Base-by-base conservation (phyloP, 1,140 invertebrate genomes). In the Hypothenemus hampei region DNA sequence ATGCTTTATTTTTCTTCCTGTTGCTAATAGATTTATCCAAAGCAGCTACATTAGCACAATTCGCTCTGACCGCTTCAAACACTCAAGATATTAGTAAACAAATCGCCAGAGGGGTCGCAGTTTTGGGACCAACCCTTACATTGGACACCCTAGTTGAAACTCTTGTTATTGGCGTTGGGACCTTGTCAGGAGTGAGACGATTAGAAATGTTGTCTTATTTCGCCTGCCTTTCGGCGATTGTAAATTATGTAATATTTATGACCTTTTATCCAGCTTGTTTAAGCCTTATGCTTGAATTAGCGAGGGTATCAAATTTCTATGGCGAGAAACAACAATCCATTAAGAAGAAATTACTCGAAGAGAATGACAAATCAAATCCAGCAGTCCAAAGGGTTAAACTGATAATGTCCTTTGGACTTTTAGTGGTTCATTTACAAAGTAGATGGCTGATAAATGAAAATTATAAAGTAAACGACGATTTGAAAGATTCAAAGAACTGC, bases 381-480 rank as follows among this genome's bases (percentile, higher is more conserved):
- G 91, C 96, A 7, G 84, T 93, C 16, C 91, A 97, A 71, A 78
- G 91, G 54, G 90, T 97, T 2, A 97, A 97, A 75, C 77, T 91
- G 59, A 92, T 92, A 33, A 92, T 92, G 92, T 92, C 91, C 29
- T 88, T 86, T 6, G 91, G 91, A 3, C 73, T 97, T 35, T 83
- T 93, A 50, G 79, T 93, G 41, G 92, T 97, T 4, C 91, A 96
- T 71, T 81, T 83, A 21, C 84, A 89, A 62, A 75, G 74, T 61
- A 67, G 71, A 7, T 75, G 72, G 73, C 61, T 69, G 8, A 53
- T 73, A 52, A 57, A 65, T 46, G 65, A 66, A 5, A 63, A 66
- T 49, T 22, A 33, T 35, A 13, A 8, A 6, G 40, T 37, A 4
- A 22, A 36, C 15, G 41, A 43, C 23, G 22, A 44, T 36, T 3